Evolutionary conservation across 2,113 vertebrate genomes (phyloP).

Genomic region (Petromus typicus): DNA sequence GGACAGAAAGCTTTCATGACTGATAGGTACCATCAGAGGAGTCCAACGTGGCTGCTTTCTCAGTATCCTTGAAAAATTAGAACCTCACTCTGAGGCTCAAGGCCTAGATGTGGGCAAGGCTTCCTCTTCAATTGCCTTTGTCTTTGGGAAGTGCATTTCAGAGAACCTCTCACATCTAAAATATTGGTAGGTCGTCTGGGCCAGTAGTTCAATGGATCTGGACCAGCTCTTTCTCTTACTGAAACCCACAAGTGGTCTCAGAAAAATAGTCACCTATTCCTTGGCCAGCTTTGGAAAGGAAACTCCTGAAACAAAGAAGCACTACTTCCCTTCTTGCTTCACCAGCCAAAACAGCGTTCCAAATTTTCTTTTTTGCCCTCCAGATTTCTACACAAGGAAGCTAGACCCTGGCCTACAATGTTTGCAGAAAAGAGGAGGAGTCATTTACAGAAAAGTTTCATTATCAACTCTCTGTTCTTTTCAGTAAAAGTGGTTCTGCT

Average conservation of each 20-base stretch:
- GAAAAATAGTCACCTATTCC: neutral
- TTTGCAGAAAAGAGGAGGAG: neutral
- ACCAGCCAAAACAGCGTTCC: neutral
- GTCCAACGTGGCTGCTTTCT: neutral
- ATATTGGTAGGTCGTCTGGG: neutral
- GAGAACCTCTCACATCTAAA: no score
- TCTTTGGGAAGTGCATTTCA: no score
- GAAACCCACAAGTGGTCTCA: neutral
- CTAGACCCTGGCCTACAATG: neutral
- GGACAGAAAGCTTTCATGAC: neutral
- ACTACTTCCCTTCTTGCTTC: neutral
- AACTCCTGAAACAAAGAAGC: neutral
- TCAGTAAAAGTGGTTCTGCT: neutral
- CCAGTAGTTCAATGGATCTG: neutral
- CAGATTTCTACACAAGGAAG: neutral
- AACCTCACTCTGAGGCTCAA: neutral
- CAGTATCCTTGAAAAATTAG: neutral
- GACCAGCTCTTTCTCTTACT: neutral
- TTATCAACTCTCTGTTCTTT: neutral
- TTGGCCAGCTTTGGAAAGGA: neutral
- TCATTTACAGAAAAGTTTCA: neutral
- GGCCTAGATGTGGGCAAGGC: neutral
- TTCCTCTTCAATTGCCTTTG: neutral
- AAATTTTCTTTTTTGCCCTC: neutral
- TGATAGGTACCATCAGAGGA: no score